Evolutionary conservation across 2,888 invertebrate genomes (phyloP), one percentile per base, ranked within the genome.

Genomic region (Thera britannica): DNA sequence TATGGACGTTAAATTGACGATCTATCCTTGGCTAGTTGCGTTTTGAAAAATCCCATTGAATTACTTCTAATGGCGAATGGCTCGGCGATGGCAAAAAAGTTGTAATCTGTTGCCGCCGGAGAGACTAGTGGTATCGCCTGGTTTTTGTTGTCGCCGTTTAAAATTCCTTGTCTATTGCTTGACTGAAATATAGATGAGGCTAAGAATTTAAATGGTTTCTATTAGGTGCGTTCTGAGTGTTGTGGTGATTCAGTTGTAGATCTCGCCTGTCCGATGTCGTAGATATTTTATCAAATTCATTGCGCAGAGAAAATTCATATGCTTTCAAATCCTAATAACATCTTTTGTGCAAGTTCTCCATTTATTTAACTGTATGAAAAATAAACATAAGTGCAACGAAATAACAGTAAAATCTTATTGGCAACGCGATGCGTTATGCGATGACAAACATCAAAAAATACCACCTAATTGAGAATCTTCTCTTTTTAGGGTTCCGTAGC

Each of bases 1-100:
- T 81, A 82, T 67, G 60, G 68, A 74, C 76, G 70, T 63, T 75
- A 71, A 71, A 74, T 74, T 77, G 75, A 73, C 70, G 67, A 66
- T 65, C 68, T 70, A 71, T 71, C 67, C 69, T 62, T 65, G 68
- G 68, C 68, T 64, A 51, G 60, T 11, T 58, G 72, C 73, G 78
- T 78, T 81, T 82, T 77, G 78, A 87, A 83, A 81, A 84, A 87
- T 84, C 78, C 85, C 71, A 86, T 88, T 88, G 84, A 87, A 86
- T 86, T 85, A 77, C 86, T 78, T 83, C 23, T 83, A 85, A 87
- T 83, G 88, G 86, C 76, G 79, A 78, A 83, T 82, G 77, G 78
- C 67, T 68, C 71, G 64, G 73, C 64, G 70, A 66, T 74, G 68
- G 66, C 58, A 75, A 86, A 87, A 85, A 87, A 84, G 78, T 81